Conservation (phyloP, 1,140 invertebrate species). For the Lepidurus packardi region DNA sequence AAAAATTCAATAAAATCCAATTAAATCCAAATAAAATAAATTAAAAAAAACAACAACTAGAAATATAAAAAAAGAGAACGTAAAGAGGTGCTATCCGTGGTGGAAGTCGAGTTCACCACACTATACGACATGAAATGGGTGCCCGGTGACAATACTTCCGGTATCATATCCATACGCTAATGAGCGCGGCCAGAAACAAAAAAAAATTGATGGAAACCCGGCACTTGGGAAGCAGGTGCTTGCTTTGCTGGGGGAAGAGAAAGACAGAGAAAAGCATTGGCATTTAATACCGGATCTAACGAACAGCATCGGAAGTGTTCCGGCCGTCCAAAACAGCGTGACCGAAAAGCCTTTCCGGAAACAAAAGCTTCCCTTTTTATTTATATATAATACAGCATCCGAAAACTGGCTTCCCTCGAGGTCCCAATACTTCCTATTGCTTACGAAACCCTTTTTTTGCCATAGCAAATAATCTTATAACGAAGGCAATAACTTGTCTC, state of each 20-base stretch:
- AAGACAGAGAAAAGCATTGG: neutral
- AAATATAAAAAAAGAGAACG: neutral
- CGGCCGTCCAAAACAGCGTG: constrained; percentile 3
- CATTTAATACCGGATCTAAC: constrained; percentile 19
- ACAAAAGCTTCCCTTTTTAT: neutral
- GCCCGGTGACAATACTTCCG: constrained; percentile 1
- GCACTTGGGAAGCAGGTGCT: neutral
- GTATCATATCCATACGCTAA: constrained; percentile 10
- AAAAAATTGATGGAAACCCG: neutral
- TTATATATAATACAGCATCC: too few species aligned
- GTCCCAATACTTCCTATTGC: neutral
- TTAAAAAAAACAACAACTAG: too few species aligned
- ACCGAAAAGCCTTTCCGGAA: constrained; percentile 10
- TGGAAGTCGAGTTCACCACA: neutral
- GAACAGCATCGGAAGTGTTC: constrained; percentile 14
- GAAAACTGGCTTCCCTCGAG: neutral
- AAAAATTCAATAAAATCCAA: too few species aligned
- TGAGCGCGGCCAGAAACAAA: neutral
- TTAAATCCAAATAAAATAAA: too few species aligned
- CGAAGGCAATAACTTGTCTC: neutral
- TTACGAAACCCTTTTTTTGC: neutral
- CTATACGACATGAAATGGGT: neutral
- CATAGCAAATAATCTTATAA: neutral
- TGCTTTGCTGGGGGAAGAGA: neutral
- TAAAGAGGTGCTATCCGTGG: neutral